Conservation (phyloP, 2,113 vertebrate species). For the Podocnemis expansa region DNA sequence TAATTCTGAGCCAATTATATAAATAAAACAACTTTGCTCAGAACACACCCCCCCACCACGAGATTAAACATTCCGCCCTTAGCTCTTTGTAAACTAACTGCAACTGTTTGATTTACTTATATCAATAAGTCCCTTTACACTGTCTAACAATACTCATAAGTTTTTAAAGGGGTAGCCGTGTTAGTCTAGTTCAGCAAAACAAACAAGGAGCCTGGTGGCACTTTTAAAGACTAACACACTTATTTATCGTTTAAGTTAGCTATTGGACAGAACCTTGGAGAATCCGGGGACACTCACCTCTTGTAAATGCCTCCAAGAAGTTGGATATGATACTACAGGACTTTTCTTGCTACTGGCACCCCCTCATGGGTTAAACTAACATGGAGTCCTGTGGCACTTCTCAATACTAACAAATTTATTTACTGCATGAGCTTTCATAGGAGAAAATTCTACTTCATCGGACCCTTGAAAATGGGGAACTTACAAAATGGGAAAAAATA, state of each 20-base stretch:
- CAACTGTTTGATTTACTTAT: not conserved
- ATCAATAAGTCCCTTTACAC: not conserved
- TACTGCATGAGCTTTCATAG: too few species aligned
- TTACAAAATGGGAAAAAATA: too few species aligned
- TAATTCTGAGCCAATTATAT: not conserved
- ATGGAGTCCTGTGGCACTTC: too few species aligned
- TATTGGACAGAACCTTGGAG: not conserved
- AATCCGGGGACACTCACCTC: not conserved
- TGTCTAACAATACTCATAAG: not conserved
- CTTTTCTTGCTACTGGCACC: not conserved
- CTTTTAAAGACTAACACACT: too few species aligned
- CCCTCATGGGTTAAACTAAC: too few species aligned
- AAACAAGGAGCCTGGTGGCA: too few species aligned
- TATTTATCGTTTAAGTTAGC: too few species aligned
- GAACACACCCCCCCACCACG: not conserved
- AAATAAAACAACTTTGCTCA: not conserved
- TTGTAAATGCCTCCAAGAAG: not conserved
- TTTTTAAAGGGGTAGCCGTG: too few species aligned
- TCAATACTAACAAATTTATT: too few species aligned
- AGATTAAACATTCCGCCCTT: not conserved
- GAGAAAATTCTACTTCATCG: too few species aligned
- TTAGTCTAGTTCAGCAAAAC: too few species aligned
- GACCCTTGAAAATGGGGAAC: too few species aligned
- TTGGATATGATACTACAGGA: not conserved
- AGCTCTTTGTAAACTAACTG: not conserved